Percentiles rank a stretch among this genome's conserved stretches.
These are phyloP conservation scores for Salarias fasciatus DNA, from an alignment of 2,797 vertebrate genomes.

Conservation along the genomic window DNA sequence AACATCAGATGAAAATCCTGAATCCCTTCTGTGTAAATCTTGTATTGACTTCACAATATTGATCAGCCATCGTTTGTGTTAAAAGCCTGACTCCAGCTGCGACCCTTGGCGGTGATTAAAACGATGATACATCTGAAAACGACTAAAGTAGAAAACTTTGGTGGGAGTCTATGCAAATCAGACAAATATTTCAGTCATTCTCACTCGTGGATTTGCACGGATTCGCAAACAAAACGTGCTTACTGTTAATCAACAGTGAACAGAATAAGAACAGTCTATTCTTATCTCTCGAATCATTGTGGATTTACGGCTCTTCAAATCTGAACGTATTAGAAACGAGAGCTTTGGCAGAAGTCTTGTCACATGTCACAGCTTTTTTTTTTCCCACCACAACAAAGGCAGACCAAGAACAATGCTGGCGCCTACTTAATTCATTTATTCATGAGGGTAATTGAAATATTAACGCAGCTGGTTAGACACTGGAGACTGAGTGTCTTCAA, in stretches of 20 bases:
- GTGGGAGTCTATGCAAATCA: background rate
- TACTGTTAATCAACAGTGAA: constrained; percentile 1
- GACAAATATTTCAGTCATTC: too few relatives aligned
- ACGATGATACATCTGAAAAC: background rate
- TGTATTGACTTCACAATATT: constrained; percentile 4
- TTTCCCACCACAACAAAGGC: constrained; percentile 49
- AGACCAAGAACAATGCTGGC: constrained; percentile 64
- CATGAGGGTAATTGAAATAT: constrained; percentile 82
- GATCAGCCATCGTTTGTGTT: constrained; percentile 8
- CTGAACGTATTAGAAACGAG: constrained; percentile 29
- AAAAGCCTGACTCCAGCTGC: constrained; percentile 5
- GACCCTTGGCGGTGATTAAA: background rate
- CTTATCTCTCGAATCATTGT: constrained; percentile 17
- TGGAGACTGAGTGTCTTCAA: constrained; percentile 55
- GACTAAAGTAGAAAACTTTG: background rate
- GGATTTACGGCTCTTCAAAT: constrained; percentile 22
- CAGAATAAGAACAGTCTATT: constrained; percentile 1
- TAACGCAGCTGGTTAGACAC: constrained; percentile 68
- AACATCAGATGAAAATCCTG: too few relatives aligned
- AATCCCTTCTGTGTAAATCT: constrained; percentile 26
- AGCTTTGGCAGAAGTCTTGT: constrained; percentile 38
- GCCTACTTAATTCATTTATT: constrained; percentile 77
- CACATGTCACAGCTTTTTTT: constrained; percentile 44
- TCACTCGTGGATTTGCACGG: background rate
- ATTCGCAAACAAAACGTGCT: constrained; percentile 2